A percentile compares a stretch with the other conserved stretches of the same genome.
Evolutionary conservation across 2,888 invertebrate genomes (phyloP).

Genomic region (Drosophila neonasuta): DNA sequence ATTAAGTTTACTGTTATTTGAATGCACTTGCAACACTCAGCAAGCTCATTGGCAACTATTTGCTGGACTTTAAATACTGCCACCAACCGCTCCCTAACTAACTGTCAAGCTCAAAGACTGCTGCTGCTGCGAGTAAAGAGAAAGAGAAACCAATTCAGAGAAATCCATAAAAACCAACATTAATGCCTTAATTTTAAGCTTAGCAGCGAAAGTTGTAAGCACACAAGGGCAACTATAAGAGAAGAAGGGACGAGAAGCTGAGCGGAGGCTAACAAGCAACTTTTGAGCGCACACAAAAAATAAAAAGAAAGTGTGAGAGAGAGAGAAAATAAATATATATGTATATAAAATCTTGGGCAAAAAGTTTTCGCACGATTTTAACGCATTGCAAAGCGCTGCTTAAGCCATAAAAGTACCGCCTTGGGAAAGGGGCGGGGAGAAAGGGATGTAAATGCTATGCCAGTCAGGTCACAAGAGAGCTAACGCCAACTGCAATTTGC

Average conservation of each 20-base stretch:
- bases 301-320: no score
- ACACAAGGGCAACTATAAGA: conserved; percentile 32
- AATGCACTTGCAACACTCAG: conserved; percentile 50
- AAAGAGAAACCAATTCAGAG: conserved; percentile 58
- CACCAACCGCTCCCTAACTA: conserved; percentile 17
- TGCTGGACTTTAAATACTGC: conserved; percentile 53
- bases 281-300: conserved; percentile 21
- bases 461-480: conserved; percentile 27
- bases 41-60: conserved; percentile 46
- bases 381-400: conserved; percentile 67
- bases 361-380: conserved; percentile 66
- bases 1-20: conserved; percentile 54
- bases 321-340: conserved; percentile 20
- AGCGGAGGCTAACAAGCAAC: conserved; percentile 33
- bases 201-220: conserved; percentile 60
- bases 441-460: not conserved
- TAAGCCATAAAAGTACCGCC: conserved; percentile 55
- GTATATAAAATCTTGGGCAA: conserved; percentile 47
- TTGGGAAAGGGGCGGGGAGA: conserved; percentile 8
- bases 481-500: conserved; percentile 57
- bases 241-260: conserved; percentile 11
- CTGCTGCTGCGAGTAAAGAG: conserved; percentile 12
- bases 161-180: conserved; percentile 74
- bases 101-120: conserved; percentile 16
- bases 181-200: conserved; percentile 73